These are phyloP conservation scores for Notiomystis cincta DNA, from an alignment of 2,113 vertebrate genomes.

Conservation along the genomic window DNA sequence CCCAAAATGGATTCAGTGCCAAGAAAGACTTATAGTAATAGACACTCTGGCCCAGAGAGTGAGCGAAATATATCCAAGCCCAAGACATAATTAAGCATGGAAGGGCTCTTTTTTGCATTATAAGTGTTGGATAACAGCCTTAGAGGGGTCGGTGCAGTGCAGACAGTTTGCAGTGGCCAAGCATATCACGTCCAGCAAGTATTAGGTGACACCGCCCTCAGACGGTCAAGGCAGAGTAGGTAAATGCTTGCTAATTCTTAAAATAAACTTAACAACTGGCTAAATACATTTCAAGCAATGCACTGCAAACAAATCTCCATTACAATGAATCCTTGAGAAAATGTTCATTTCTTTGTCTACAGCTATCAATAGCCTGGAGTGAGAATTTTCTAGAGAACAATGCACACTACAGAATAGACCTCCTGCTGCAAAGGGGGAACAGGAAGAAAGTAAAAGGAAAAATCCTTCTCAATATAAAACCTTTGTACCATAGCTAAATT, in stretches of 20 bases:
- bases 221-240: background rate
- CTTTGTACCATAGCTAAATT: slow-evolving; percentile 2
- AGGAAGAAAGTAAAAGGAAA: slow-evolving; percentile 3
- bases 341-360: background rate
- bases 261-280: background rate
- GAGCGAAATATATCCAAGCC: background rate
- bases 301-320: background rate
- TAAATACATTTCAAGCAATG: background rate
- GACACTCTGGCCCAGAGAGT: background rate
- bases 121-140: background rate
- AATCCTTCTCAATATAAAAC: background rate
- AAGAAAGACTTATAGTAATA: background rate
- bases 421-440: background rate
- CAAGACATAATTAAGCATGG: background rate
- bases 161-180: background rate
- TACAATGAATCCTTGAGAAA: background rate
- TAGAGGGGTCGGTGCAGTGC: background rate
- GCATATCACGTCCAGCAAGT: background rate
- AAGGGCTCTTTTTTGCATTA: background rate
- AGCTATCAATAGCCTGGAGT: background rate
- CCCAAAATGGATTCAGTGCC: background rate
- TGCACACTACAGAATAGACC: background rate
- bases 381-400: background rate
- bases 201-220: slow-evolving; percentile 18
- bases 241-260: background rate